Evolutionary conservation across 1,140 invertebrate species (phyloP).

Genomic region (Apis cerana): DNA sequence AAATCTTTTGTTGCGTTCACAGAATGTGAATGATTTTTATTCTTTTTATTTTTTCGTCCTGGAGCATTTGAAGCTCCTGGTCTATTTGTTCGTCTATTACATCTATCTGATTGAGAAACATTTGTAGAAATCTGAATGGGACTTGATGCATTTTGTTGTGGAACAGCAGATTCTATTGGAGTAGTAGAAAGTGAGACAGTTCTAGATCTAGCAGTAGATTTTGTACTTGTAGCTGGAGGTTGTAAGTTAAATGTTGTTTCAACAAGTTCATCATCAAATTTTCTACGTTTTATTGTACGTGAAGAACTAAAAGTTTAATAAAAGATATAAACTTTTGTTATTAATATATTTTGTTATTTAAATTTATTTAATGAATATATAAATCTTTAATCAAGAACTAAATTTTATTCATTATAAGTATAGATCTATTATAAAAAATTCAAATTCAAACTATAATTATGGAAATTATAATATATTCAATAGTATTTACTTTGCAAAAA

Average conservation of each 20-base stretch:
- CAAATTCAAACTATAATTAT: not conserved
- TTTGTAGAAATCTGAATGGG: constrained; percentile 74
- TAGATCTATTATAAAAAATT: too few species aligned
- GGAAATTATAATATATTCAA: not conserved
- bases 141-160: constrained; percentile 76
- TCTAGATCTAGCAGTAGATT: constrained; percentile 82
- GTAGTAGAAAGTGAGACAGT: constrained; percentile 78
- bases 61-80: constrained; percentile 74
- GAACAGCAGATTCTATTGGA: constrained; percentile 75
- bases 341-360: too few species aligned
- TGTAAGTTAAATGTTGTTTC: constrained; percentile 88
- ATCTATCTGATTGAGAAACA: constrained; percentile 73
- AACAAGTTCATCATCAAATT: constrained; percentile 98
- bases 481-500: not conserved
- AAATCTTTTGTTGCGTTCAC: constrained; percentile 89
- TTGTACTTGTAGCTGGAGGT: constrained; percentile 84
- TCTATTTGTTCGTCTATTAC: constrained; percentile 71
- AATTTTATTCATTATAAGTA: too few species aligned
- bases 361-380: too few species aligned
- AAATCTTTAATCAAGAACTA: too few species aligned
- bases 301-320: constrained; percentile 85
- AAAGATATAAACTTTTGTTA: not conserved
- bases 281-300: constrained; percentile 95
- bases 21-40: constrained; percentile 78
- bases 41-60: constrained; percentile 79